phyloP scores from a whole-genome alignment of 2,797 vertebrate genomes.

The Coilia nasus region DNA sequence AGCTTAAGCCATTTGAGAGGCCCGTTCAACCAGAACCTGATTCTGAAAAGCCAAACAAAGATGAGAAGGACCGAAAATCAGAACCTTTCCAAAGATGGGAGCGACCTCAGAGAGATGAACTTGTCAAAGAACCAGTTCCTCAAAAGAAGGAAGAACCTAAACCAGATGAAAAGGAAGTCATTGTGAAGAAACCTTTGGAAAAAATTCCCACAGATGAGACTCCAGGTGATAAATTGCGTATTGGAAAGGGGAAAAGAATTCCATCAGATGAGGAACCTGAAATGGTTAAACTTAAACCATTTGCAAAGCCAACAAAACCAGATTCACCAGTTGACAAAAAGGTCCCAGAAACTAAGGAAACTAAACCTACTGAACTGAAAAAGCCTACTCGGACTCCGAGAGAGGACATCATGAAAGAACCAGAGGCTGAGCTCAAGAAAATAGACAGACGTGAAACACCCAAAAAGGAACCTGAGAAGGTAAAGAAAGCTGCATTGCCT shows the following conservation, averaged over 20 bases:
- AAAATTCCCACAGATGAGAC: constrained; percentile 63
- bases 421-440: constrained; percentile 56
- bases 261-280: constrained; percentile 68
- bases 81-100: constrained; percentile 65
- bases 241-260: constrained; percentile 67
- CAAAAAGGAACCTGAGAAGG: constrained; percentile 62
- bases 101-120: constrained; percentile 60
- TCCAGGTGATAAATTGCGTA: constrained; percentile 59
- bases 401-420: constrained; percentile 60
- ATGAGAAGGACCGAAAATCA: constrained; percentile 61
- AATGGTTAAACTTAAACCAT: constrained; percentile 70
- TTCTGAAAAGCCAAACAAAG: constrained; percentile 61
- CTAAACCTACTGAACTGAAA: constrained; percentile 57
- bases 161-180: constrained; percentile 60
- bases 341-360: constrained; percentile 61
- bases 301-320: constrained; percentile 66
- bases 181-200: constrained; percentile 58
- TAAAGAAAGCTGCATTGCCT: constrained; percentile 50
- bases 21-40: constrained; percentile 61
- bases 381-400: constrained; percentile 47
- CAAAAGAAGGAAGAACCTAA: constrained; percentile 54
- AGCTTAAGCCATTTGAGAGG: constrained; percentile 78
- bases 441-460: constrained; percentile 52
- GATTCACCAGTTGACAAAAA: constrained; percentile 66
- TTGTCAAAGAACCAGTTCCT: constrained; percentile 60